Evolutionary conservation across 1,140 invertebrate species (phyloP).

Genomic region (Lepidurus packardi): DNA sequence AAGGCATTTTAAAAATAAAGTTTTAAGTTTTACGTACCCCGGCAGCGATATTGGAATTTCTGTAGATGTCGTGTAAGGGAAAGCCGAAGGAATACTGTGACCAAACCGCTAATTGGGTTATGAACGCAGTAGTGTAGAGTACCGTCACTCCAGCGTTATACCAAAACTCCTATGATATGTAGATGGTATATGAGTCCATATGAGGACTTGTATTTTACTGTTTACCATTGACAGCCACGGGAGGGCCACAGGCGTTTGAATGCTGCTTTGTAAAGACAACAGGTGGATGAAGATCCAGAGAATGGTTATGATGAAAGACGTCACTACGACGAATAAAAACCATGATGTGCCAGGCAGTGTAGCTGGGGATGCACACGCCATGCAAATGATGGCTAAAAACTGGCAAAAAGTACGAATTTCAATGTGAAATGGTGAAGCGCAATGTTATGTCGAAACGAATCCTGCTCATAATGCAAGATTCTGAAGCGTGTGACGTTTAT

Average conservation of each 20-base stretch:
- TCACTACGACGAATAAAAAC: slow-evolving; percentile 75
- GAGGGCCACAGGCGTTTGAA: slow-evolving; percentile 60
- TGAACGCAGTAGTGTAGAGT: slow-evolving; percentile 70
- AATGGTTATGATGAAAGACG: slow-evolving; percentile 71
- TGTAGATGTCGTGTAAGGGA: too few species aligned
- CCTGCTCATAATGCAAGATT: background rate
- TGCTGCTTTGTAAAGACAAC: slow-evolving; percentile 65
- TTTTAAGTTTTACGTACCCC: slow-evolving; percentile 54
- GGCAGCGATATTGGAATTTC: slow-evolving; percentile 59
- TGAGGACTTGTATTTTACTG: slow-evolving; percentile 36
- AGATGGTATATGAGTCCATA: slow-evolving; percentile 35
- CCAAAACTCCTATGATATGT: slow-evolving; percentile 63
- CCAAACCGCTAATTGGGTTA: slow-evolving; percentile 64
- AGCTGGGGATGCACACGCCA: slow-evolving; percentile 64
- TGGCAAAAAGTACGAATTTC: slow-evolving; percentile 43
- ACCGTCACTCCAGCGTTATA: slow-evolving; percentile 63
- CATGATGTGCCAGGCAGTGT: slow-evolving; percentile 58
- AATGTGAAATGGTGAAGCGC: slow-evolving; percentile 43
- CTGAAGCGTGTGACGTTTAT: background rate
- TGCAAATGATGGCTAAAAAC: slow-evolving; percentile 75
- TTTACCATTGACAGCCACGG: slow-evolving; percentile 71
- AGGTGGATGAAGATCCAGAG: slow-evolving; percentile 74
- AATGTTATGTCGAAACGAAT: background rate
- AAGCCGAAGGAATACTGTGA: slow-evolving; percentile 43
- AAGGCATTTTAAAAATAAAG: slow-evolving; percentile 25